phyloP scores from a whole-genome alignment of 64 coral and sea anemone genomes.

The Stylophora pistillata region DNA sequence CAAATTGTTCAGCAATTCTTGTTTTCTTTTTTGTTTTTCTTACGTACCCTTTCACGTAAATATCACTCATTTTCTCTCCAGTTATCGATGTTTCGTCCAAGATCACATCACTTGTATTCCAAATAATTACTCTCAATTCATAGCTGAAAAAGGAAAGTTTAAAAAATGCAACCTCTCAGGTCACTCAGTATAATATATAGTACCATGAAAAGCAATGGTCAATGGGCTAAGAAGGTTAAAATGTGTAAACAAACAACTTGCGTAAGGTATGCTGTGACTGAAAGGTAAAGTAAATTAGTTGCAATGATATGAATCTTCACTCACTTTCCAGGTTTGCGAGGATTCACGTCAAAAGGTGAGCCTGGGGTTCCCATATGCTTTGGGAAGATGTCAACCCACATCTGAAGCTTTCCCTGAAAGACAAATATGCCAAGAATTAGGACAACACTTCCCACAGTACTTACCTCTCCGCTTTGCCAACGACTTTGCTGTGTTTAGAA shows the following conservation, averaged over 20 bases:
- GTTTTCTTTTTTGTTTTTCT: background rate
- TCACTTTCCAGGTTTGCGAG: slow-evolving; percentile 77
- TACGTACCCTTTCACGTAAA: slow-evolving; percentile 90
- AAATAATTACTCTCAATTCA: slow-evolving; percentile 78
- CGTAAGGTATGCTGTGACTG: background rate
- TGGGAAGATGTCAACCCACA: slow-evolving; percentile 91
- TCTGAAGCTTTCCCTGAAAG: slow-evolving; percentile 83
- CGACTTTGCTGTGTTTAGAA: no score
- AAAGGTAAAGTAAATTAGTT: background rate
- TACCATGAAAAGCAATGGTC: no score
- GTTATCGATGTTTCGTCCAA: slow-evolving; percentile 81
- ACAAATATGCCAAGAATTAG: background rate
- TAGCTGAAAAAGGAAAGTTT: slow-evolving; percentile 38
- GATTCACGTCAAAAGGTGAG: slow-evolving; percentile 73
- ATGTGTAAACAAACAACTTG: background rate
- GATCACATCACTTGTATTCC: slow-evolving; percentile 90
- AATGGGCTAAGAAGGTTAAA: no score
- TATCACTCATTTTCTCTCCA: slow-evolving; percentile 92
- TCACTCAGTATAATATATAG: no score
- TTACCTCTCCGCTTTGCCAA: background rate
- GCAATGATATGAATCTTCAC: background rate
- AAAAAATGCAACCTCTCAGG: no score
- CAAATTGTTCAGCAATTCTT: no score
- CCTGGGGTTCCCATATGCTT: slow-evolving; percentile 83
- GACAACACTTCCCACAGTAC: background rate